A percentile compares a stretch with the other conserved stretches of the same genome.
phyloP scores from a whole-genome alignment of 1,140 invertebrate species.

The Antheraea pernyi region DNA sequence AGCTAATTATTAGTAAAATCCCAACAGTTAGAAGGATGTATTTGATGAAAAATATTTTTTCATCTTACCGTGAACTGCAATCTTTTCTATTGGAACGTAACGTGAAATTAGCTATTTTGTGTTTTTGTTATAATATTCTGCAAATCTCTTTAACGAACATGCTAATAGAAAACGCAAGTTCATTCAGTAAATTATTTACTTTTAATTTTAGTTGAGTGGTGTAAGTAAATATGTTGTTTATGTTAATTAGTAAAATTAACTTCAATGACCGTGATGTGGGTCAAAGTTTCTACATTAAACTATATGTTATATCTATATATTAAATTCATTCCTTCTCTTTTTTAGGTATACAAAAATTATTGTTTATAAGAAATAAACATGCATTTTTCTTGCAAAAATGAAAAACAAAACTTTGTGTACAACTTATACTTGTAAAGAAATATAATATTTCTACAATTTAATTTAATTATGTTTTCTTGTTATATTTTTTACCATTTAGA shows the following conservation, averaged over 20 bases:
- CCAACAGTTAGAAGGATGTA: neutral
- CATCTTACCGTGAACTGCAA: neutral
- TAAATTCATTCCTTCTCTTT: slow-evolving; percentile 66
- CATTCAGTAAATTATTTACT: slow-evolving; percentile 3
- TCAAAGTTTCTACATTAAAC: neutral
- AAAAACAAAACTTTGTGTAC: slow-evolving; percentile 12
- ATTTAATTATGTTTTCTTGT: slow-evolving; percentile 37
- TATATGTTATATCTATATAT: neutral
- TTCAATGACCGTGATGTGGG: slow-evolving; percentile 1
- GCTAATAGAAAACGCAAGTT: neutral
- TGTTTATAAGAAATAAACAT: slow-evolving; percentile 27
- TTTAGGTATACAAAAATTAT: slow-evolving; percentile 44
- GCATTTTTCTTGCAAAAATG: slow-evolving; percentile 7
- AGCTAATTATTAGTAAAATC: too few relatives aligned
- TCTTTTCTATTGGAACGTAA: neutral
- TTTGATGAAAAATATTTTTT: neutral
- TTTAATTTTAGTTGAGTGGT: neutral
- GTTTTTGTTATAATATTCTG: too few relatives aligned
- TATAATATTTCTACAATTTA: slow-evolving; percentile 26
- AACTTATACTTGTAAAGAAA: slow-evolving; percentile 32
- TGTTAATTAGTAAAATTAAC: slow-evolving; percentile 7
- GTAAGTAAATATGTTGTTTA: slow-evolving; percentile 8
- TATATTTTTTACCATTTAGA: slow-evolving; percentile 35
- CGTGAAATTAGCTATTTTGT: too few relatives aligned
- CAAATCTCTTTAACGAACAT: too few relatives aligned